Percentiles rank a stretch among this genome's conserved stretches.
Conservation (phyloP, 2,113 vertebrate species). For the Columba janthina region DNA sequence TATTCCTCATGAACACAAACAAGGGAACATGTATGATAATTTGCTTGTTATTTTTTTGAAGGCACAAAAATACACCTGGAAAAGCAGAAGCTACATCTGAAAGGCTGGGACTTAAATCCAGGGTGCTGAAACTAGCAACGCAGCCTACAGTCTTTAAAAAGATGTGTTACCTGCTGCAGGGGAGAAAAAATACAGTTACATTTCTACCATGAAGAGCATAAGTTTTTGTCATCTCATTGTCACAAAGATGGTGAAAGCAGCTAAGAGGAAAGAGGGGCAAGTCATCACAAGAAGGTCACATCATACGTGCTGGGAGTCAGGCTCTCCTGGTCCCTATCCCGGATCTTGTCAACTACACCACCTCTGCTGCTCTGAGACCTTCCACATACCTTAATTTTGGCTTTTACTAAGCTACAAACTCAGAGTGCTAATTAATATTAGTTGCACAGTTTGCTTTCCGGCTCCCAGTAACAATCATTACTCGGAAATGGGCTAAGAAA, state of each 20-base stretch:
- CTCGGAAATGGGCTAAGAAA: background rate
- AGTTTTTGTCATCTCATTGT: background rate
- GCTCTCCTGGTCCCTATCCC: background rate
- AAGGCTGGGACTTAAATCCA: background rate
- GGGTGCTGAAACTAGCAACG: background rate
- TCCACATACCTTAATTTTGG: background rate
- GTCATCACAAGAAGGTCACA: background rate
- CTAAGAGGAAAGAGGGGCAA: background rate
- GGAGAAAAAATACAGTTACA: background rate
- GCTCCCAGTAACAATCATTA: background rate
- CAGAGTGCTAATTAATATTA: background rate
- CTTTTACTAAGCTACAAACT: background rate
- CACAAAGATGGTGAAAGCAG: background rate
- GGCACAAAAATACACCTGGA: background rate
- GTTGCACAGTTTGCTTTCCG: background rate
- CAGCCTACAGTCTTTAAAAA: background rate
- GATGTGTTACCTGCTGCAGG: rapidly evolving
- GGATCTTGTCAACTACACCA: background rate
- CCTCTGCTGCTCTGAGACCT: background rate
- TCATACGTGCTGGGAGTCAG: background rate
- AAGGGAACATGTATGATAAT: background rate
- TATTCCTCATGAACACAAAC: background rate
- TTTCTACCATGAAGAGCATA: background rate
- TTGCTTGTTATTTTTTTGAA: background rate
- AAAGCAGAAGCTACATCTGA: background rate